Conservation (phyloP, 2,113 vertebrate species). For the Ptilonorhynchus violaceus region DNA sequence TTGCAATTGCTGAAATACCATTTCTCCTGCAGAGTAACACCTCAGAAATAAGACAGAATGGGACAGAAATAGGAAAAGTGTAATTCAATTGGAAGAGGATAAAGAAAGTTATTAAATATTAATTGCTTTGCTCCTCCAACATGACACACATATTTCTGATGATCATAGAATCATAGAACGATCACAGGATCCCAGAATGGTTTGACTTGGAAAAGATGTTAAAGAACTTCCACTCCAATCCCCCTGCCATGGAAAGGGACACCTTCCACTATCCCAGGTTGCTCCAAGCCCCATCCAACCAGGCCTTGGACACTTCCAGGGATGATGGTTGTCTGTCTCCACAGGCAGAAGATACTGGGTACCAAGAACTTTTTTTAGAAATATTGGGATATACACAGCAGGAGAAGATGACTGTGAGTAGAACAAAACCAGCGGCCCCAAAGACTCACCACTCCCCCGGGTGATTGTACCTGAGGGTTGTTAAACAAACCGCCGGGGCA, state of each 20-base stretch:
- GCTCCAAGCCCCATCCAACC: background rate
- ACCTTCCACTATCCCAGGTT: accelerated
- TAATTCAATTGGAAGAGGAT: background rate
- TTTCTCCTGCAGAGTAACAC: background rate
- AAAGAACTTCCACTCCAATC: background rate
- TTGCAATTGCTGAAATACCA: background rate
- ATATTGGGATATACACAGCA: background rate
- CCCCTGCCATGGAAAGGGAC: background rate
- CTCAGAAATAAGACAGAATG: background rate
- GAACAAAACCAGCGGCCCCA: background rate
- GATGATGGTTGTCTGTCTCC: background rate
- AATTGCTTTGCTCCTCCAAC: background rate
- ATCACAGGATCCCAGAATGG: background rate
- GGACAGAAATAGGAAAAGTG: background rate
- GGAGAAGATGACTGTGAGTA: background rate
- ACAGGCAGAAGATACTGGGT: background rate
- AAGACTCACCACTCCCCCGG: background rate
- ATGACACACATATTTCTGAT: background rate
- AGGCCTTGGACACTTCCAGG: background rate
- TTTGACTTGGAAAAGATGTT: background rate
- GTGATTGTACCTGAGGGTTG: background rate
- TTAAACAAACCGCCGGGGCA: background rate
- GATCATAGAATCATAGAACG: too few relatives aligned
- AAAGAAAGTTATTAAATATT: background rate
- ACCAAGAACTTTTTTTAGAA: background rate